Evolutionary conservation across 2,113 vertebrate genomes (phyloP).

Genomic region (Dunckerocampus dactyliophorus): DNA sequence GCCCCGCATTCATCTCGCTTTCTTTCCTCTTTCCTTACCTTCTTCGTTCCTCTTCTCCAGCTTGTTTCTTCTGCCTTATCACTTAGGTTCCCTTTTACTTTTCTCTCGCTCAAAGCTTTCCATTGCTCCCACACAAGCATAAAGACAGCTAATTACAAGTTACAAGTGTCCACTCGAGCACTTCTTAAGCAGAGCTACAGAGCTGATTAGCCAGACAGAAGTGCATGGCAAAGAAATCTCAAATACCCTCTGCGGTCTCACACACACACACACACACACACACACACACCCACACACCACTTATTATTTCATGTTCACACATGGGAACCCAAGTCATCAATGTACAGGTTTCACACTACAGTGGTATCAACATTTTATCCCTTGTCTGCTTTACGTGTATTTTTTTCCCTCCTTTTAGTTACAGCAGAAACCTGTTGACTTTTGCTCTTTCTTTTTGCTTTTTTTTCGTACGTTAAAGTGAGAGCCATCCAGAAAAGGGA

Average conservation of each 20-base stretch:
- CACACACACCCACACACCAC: constrained; percentile 15
- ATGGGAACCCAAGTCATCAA: constrained; percentile 38
- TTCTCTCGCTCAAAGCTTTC: constrained; percentile 30
- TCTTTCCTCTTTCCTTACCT: constrained; percentile 15
- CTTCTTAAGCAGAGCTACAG: constrained; percentile 84
- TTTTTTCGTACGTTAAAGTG: constrained; percentile 31
- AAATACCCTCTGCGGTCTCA: constrained; percentile 53
- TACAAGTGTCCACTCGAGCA: constrained; percentile 88
- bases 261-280: constrained; percentile 15
- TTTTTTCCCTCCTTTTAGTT: constrained; percentile 12
- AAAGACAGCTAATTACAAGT: constrained; percentile 94
- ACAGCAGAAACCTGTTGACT: constrained; percentile 32
- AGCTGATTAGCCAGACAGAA: constrained; percentile 92
- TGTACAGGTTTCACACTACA: constrained; percentile 40
- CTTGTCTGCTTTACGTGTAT: constrained; percentile 14
- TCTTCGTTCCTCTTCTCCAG: constrained; percentile 17
- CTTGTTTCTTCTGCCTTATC: constrained; percentile 25
- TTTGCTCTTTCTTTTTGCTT: constrained; percentile 18
- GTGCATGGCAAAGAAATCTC: constrained; percentile 91
- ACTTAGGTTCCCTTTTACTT: constrained; percentile 18
- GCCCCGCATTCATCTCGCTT: constrained; percentile 14
- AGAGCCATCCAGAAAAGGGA: constrained; percentile 19
- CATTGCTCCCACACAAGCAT: constrained; percentile 59
- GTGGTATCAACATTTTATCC: constrained; percentile 23
- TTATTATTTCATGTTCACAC: constrained; percentile 40